Percentiles rank a stretch among this genome's conserved stretches.
Conservation (phyloP, 30 jellyfish, hydroid and myxozoan species). For the Aurelia aurita region DNA sequence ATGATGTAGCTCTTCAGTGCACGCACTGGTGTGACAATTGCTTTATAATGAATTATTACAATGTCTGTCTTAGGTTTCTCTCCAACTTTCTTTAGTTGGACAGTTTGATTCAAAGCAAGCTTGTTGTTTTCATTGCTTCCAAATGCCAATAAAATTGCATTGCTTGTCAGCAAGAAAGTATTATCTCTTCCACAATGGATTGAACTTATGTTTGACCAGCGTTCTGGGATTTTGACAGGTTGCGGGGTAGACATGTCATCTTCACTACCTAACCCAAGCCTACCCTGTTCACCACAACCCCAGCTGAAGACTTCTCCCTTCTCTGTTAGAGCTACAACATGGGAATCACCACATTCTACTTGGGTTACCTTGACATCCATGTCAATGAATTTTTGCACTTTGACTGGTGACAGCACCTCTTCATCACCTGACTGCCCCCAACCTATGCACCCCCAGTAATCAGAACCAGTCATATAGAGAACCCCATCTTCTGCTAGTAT, state of each 20-base stretch:
- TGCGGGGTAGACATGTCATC: conserved; percentile 79
- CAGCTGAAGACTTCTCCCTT: conserved; percentile 80
- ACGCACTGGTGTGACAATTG: conserved; percentile 67
- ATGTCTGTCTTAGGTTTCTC: conserved; percentile 37
- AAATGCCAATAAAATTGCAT: conserved; percentile 74
- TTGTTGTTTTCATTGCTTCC: conserved; percentile 93
- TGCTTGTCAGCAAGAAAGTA: conserved; percentile 78
- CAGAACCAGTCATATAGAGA: conserved; percentile 89
- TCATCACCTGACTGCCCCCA: conserved; percentile 79
- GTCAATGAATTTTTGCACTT: conserved; percentile 62
- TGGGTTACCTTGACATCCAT: conserved; percentile 39
- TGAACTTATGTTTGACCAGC: conserved; percentile 57
- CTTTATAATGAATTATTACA: conserved; percentile 60
- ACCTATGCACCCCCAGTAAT: conserved; percentile 97
- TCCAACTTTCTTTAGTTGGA: conserved; percentile 52
- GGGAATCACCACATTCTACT: conserved; percentile 91
- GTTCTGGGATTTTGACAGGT: conserved; percentile 58
- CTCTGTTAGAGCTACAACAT: conserved; percentile 86
- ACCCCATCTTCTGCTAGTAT: conserved; percentile 83
- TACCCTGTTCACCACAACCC: conserved; percentile 98
- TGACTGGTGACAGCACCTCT: conserved; percentile 74
- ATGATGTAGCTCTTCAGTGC: conserved; percentile 76
- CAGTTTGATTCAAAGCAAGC: conserved; percentile 88
- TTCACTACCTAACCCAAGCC: conserved; percentile 87
- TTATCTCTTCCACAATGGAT: conserved; percentile 89